These are phyloP conservation scores for Dreissena polymorpha DNA, from an alignment of 1,140 invertebrate species.

Conservation along the genomic window DNA sequence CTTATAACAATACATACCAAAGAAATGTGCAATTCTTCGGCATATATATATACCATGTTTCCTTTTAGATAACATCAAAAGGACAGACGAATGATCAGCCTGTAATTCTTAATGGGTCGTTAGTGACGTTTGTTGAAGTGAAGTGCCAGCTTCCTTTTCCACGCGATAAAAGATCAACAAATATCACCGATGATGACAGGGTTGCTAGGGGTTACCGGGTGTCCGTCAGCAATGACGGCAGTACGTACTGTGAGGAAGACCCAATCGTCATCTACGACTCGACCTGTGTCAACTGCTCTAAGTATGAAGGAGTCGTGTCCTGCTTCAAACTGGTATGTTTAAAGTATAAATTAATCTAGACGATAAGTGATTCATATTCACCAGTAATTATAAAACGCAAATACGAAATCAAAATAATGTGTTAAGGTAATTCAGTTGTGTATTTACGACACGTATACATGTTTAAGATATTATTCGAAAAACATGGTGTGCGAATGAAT, in stretches of 20 bases:
- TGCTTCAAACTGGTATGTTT: constrained; percentile 5
- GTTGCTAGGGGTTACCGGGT: neutral
- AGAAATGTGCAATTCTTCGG: too few species aligned
- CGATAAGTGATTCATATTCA: too few species aligned
- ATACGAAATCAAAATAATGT: too few species aligned
- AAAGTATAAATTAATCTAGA: too few species aligned
- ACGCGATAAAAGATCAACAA: neutral
- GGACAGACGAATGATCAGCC: neutral
- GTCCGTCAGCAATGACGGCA: constrained; percentile 30
- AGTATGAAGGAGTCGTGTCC: neutral
- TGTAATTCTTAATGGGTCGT: neutral
- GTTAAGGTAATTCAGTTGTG: too few species aligned
- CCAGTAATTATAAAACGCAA: too few species aligned
- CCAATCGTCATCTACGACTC: constrained; percentile 27
- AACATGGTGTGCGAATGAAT: too few species aligned
- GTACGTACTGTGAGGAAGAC: neutral
- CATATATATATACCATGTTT: too few species aligned
- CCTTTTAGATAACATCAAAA: too few species aligned
- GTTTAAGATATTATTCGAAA: too few species aligned
- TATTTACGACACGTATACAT: too few species aligned
- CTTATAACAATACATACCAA: too few species aligned
- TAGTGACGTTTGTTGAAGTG: constrained; percentile 17
- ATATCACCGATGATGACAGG: neutral
- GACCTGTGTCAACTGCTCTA: constrained; percentile 23
- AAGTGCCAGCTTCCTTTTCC: neutral